Percentiles rank a stretch among this genome's conserved stretches.
Evolutionary conservation across 2,797 vertebrate genomes (phyloP).

Genomic region (Podarcis lilfordi): DNA sequence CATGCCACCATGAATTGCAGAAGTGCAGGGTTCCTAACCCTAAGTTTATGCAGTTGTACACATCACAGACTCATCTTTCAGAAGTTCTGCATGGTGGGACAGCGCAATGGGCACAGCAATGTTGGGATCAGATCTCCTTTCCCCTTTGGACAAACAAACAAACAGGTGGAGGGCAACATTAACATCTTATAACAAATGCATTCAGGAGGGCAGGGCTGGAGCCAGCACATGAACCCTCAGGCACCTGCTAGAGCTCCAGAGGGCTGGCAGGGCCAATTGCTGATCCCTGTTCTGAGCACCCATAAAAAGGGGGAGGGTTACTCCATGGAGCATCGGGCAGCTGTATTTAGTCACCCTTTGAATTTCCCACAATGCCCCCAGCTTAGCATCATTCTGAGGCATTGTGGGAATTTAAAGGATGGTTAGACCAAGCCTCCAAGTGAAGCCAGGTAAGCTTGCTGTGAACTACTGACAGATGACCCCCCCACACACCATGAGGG

Average conservation of each 20-base stretch:
- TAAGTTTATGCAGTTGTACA: background rate
- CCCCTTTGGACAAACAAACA: too few relatives aligned
- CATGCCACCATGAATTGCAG: background rate
- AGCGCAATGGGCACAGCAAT: background rate
- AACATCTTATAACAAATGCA: background rate
- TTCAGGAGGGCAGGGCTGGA: background rate
- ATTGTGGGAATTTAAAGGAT: background rate
- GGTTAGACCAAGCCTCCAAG: background rate
- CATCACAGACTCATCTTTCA: background rate
- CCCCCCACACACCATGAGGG: too few relatives aligned
- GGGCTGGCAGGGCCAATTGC: background rate
- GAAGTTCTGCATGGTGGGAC: background rate
- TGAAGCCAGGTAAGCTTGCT: background rate
- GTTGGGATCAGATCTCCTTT: background rate
- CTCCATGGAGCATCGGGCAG: background rate
- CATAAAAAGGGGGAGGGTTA: background rate
- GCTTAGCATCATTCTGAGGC: background rate
- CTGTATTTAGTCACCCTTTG: background rate
- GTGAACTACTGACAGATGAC: background rate
- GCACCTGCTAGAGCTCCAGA: background rate
- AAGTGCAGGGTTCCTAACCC: too few relatives aligned
- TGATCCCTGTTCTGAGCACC: background rate
- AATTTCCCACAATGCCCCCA: background rate
- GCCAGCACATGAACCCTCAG: background rate
- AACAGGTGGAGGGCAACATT: background rate